Conservation (phyloP, 1,140 invertebrate genomes). For the Aphidius ervi region DNA sequence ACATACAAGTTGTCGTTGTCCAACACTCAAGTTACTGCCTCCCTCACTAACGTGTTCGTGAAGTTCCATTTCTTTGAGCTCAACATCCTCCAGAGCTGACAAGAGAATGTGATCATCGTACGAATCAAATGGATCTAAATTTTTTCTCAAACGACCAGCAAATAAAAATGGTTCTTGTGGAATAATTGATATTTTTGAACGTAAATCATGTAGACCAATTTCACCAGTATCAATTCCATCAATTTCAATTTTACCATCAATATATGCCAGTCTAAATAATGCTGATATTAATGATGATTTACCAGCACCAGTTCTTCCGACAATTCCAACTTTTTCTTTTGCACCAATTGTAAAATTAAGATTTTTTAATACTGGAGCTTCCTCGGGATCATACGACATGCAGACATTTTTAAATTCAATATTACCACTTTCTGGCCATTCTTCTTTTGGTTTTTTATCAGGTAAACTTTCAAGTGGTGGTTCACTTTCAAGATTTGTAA, state of each 20-base stretch:
- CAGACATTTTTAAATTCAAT: constrained; percentile 66
- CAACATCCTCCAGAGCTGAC: constrained; percentile 78
- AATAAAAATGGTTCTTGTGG: constrained; percentile 86
- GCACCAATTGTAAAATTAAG: constrained; percentile 67
- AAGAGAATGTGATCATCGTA: constrained; percentile 74
- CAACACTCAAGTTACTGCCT: constrained; percentile 74
- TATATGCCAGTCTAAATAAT: constrained; percentile 60
- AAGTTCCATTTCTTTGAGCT: constrained; percentile 60
- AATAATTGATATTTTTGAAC: constrained; percentile 74
- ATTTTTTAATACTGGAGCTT: constrained; percentile 68
- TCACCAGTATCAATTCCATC: constrained; percentile 58
- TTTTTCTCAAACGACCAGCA: constrained; percentile 75
- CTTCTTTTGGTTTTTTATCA: constrained; percentile 61
- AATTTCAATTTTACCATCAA: constrained; percentile 57
- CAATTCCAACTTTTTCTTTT: constrained; percentile 77
- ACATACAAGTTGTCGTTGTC: constrained; percentile 75
- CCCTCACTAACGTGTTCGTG: constrained; percentile 62
- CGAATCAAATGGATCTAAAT: constrained; percentile 80
- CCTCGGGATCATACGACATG: constrained; percentile 61
- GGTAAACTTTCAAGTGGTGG: constrained; percentile 59
- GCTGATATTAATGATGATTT: constrained; percentile 75
- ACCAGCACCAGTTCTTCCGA: constrained; percentile 80
- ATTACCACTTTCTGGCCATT: constrained; percentile 69
- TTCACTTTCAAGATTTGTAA: constrained; percentile 64
- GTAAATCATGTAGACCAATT: constrained; percentile 66